Evolutionary conservation across 64 coral and sea anemone genomes (phyloP), one percentile per base, ranked within the genome.

Genomic region (Montipora sp.): DNA sequence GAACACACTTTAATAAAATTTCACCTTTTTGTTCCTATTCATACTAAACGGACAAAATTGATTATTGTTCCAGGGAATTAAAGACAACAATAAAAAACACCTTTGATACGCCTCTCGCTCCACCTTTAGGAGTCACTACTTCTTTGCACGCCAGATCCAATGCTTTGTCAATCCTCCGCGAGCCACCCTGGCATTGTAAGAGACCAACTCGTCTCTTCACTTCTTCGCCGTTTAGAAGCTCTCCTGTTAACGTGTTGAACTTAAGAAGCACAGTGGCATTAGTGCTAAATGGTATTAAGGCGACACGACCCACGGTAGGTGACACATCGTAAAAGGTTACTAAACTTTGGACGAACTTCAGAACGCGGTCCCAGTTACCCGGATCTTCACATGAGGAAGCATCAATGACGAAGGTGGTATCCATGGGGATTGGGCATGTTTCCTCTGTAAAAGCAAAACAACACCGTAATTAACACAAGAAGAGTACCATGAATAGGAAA

Each of bases 141-240:
- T 94, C 80, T n/a, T 70, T 57, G 18, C 81, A 71, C 66, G 80
- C 80, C 51, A 94, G 44, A 45, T 84, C 80, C 43, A 94, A 78
- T 79, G 79, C 93, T 69, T 77, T 94, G 55, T 94, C 93, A 50
- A 94, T 94, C 51, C 83, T 83, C 18, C 79, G 90, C 13, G 51
- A 79, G 53, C 93, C 93, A 66, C 84, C 83, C 53, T 63, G 84
- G 55, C 88, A 89, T 16, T 75, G 55, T 24, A 93, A 53, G 7
- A 2, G 20, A 70, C 87, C 83, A 57, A 93, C 65, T 68, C 51
- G 58, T 82, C 23, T 79, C 1, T 67, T 22, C 0, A 93, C 91
- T 87, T 80, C 58, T 9, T 47, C 59, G 3, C 60, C 83, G 16
- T 93, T 93, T 18, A 93, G 75, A 16, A 79, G 12, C 51, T 13